Evolutionary conservation across 2,113 vertebrate genomes (phyloP), one percentile per base, ranked within the genome.

Genomic region (Nicator chloris): DNA sequence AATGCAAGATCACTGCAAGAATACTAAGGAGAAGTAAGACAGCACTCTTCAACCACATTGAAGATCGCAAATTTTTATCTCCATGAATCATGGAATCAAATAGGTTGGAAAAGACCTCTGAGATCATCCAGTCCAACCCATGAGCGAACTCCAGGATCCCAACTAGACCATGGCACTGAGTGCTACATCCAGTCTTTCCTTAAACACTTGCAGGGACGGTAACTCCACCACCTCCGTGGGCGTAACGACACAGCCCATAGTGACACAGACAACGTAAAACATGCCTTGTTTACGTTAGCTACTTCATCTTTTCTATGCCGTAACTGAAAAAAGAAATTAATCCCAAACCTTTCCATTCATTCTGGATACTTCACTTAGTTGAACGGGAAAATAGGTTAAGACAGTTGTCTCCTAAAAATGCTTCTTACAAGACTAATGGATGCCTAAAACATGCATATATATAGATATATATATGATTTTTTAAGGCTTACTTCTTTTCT

Each of bases 401-500:
- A 23, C 5, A 42, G 7, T 0, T 8, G 14, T 69, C 15, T 69
- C 56, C 26, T 66, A 79, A 35, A 93, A 42, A 68, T 23, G 30
- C 47, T 75, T 63, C 21, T 37, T 28, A 54, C 47, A 56, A 35
- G 11, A 54, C 19, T 7, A 60, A 23, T 5, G 45, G 24, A 54
- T 22, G 49, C 20, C 35, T 24, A 13, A 73, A 83, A 24, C 28
- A 11, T 2, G 23, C 10, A 15, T 11, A 14, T 2, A 26, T 9
- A 11, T 47, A 75, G 30, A 4, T 3, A 23, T 8, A 24, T 5
- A 45, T 14, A 30, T 7, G 9, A 13, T 13, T 23, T 39, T 71
- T 77, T 4, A 53, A 64, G 35, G 88, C 97, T 83, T 97, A 98
- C 98, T 89, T 91, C 72, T 97, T 71, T 95, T 68, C 89, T 93